These are phyloP conservation scores for Gryllus longicercus DNA, from an alignment of 2,888 invertebrate genomes.

Conservation along the genomic window DNA sequence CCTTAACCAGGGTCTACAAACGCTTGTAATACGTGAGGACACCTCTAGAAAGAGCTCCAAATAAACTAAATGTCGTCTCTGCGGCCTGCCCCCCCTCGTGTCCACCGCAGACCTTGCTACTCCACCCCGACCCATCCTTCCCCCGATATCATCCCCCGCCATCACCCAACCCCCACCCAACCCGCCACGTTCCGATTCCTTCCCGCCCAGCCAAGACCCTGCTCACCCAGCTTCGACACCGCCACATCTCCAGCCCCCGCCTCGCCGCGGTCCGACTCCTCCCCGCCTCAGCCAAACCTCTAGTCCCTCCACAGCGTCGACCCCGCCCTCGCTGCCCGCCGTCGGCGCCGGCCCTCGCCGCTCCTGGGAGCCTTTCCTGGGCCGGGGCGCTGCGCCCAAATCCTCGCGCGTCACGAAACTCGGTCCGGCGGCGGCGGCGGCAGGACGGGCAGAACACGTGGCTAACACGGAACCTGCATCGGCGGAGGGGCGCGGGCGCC, in stretches of 20 bases:
- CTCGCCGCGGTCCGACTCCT: background rate
- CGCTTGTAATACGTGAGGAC: too few relatives aligned
- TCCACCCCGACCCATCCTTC: too few relatives aligned
- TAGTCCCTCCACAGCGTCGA: background rate
- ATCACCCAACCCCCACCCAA: too few relatives aligned
- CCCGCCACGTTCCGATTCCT: too few relatives aligned
- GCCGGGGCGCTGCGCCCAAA: background rate
- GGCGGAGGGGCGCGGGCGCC: background rate
- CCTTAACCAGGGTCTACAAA: too few relatives aligned
- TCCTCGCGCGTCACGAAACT: constrained; percentile 17
- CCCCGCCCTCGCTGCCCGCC: background rate
- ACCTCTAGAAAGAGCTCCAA: too few relatives aligned
- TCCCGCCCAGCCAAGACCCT: too few relatives aligned
- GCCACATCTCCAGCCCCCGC: background rate
- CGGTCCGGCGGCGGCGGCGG: background rate
- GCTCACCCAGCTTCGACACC: too few relatives aligned
- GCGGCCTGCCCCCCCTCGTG: too few relatives aligned
- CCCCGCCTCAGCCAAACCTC: background rate
- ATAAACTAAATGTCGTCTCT: too few relatives aligned
- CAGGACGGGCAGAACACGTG: background rate
- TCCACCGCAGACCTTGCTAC: too few relatives aligned
- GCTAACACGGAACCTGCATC: background rate
- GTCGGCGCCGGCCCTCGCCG: background rate
- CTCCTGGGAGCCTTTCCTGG: background rate
- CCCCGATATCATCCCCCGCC: too few relatives aligned